phyloP scores from a whole-genome alignment of 2,113 vertebrate genomes.

The Myotis brandtii region DNA sequence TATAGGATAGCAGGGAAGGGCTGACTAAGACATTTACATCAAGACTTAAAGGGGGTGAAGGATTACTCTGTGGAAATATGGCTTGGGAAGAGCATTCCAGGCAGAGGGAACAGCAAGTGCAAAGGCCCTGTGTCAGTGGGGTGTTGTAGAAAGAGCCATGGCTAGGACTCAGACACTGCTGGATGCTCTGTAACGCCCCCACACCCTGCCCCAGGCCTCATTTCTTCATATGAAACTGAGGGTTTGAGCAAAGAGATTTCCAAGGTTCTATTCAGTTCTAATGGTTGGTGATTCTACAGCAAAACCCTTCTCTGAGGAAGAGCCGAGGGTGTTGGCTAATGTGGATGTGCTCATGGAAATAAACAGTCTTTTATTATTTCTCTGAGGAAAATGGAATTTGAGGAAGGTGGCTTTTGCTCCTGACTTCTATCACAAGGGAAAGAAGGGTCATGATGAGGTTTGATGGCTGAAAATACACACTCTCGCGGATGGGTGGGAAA shows the following conservation, averaged over 20 bases:
- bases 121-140: background rate
- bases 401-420: background rate
- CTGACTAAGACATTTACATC: background rate
- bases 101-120: background rate
- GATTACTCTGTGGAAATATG: background rate
- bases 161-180: background rate
- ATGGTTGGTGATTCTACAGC: background rate
- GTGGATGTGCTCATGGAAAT: background rate
- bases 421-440: background rate
- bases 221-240: background rate
- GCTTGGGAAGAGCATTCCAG: background rate
- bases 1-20: background rate
- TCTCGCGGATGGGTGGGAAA: background rate
- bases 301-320: constrained; percentile 22
- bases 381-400: background rate
- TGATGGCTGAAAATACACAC: background rate
- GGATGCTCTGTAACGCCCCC: background rate
- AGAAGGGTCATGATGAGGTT: background rate
- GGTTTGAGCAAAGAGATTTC: background rate
- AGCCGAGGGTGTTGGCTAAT: background rate
- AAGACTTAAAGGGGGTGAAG: background rate
- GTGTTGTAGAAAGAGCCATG: background rate
- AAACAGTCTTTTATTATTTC: background rate
- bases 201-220: background rate
- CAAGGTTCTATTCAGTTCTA: background rate